Conservation (phyloP, 2,797 vertebrate genomes). For the Characodon lateralis region DNA sequence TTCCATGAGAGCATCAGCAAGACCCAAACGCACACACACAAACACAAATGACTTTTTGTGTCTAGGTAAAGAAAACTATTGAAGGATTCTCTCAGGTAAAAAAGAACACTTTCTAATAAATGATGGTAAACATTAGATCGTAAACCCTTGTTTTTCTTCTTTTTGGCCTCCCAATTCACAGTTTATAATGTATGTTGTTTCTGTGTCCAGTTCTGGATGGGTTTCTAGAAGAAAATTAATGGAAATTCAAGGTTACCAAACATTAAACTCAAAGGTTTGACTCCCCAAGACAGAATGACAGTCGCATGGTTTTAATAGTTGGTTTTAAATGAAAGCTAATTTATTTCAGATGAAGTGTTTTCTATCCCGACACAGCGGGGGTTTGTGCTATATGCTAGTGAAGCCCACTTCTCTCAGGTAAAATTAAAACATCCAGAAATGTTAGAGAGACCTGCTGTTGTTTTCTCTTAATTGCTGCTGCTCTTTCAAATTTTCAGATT, state of each 20-base stretch:
- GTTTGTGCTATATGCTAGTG: slow-evolving; percentile 19
- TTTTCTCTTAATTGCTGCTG: background rate
- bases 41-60: slow-evolving; percentile 72
- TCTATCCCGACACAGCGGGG: slow-evolving; percentile 6
- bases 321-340: slow-evolving; percentile 11
- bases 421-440: background rate
- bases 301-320: slow-evolving; percentile 29
- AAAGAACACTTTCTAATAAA: slow-evolving; percentile 84
- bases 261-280: slow-evolving; percentile 21
- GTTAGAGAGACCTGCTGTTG: background rate
- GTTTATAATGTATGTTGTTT: slow-evolving; percentile 15
- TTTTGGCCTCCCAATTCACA: slow-evolving; percentile 60
- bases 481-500: background rate
- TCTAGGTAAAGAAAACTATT: slow-evolving; percentile 81
- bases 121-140: slow-evolving; percentile 80
- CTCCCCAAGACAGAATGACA: background rate
- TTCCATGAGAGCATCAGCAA: slow-evolving; percentile 65
- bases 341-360: slow-evolving; percentile 12
- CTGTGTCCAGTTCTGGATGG: slow-evolving; percentile 11
- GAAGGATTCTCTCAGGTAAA: slow-evolving; percentile 87
- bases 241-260: slow-evolving; percentile 19
- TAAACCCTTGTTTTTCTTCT: slow-evolving; percentile 77
- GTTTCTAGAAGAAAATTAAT: slow-evolving; percentile 5
- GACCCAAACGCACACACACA: slow-evolving; percentile 37
- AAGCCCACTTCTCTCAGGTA: slow-evolving; percentile 30